These are phyloP conservation scores for Platypus cylindrus DNA, from an alignment of 2,888 invertebrate genomes.

Conservation along the genomic window DNA sequence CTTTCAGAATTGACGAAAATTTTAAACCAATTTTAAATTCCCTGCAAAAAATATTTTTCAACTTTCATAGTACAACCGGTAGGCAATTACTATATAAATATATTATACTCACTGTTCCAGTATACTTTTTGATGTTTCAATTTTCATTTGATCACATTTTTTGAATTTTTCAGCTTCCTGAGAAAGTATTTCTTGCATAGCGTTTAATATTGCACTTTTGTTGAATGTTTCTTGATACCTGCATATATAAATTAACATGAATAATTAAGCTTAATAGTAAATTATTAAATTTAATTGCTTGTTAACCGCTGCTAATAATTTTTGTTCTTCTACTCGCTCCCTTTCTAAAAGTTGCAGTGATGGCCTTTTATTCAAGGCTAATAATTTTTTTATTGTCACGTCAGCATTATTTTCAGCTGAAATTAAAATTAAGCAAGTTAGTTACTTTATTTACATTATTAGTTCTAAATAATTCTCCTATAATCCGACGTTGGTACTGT, in stretches of 20 bases:
- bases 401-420: constrained; percentile 53
- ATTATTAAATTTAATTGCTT: constrained; percentile 7
- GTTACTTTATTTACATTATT: too few species aligned
- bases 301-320: constrained; percentile 44
- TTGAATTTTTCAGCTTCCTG: constrained; percentile 53
- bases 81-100: neutral
- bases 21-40: constrained; percentile 50
- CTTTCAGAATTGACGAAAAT: constrained; percentile 45
- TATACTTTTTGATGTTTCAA: constrained; percentile 45
- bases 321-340: constrained; percentile 54
- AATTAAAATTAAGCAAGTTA: constrained; percentile 15
- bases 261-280: constrained; percentile 1
- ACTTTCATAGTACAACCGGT: neutral
- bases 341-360: constrained; percentile 50
- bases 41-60: constrained; percentile 23
- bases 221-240: constrained; percentile 44
- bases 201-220: constrained; percentile 54
- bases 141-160: constrained; percentile 46
- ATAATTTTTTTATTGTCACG: constrained; percentile 51
- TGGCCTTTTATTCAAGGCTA: constrained; percentile 48
- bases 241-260: constrained; percentile 15
- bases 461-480: too few species aligned
- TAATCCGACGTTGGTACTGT: too few species aligned
- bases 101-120: constrained; percentile 45
- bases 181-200: constrained; percentile 56